Percentiles rank a stretch among this genome's conserved stretches.
Evolutionary conservation across 2,797 vertebrate genomes (phyloP).

Genomic region (Apogon talboti): DNA sequence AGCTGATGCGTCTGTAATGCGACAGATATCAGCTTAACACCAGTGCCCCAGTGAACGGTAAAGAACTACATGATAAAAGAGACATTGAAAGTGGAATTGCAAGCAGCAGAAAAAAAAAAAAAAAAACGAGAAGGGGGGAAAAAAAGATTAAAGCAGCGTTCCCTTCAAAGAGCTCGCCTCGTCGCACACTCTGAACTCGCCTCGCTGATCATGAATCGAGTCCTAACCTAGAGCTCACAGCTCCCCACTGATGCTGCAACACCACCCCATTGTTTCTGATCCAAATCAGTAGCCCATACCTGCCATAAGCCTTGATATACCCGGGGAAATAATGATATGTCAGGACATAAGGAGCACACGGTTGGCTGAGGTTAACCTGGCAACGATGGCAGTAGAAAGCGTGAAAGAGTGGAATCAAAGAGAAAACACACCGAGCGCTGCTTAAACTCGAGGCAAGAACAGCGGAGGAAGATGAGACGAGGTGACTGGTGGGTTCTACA

Average conservation of each 20-base stretch:
- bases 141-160: constrained; percentile 44
- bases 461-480: neutral
- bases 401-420: constrained; percentile 24
- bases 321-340: constrained; percentile 12
- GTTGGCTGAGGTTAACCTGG: neutral
- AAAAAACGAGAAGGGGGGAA: neutral
- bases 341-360: neutral
- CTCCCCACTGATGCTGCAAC: constrained; percentile 1
- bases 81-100: constrained; percentile 9
- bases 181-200: constrained; percentile 9
- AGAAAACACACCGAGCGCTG: constrained; percentile 1
- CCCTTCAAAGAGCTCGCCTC: constrained; percentile 45
- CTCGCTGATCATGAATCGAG: constrained; percentile 31
- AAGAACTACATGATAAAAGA: constrained; percentile 16
- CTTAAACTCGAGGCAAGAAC: neutral
- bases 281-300: constrained; percentile 2
- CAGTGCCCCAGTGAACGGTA: constrained; percentile 8
- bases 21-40: constrained; percentile 29
- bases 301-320: constrained; percentile 4
- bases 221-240: constrained; percentile 19
- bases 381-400: neutral
- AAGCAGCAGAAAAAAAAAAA: neutral
- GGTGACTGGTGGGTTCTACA: constrained; percentile 12
- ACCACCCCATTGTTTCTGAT: constrained; percentile 21
- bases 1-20: constrained; percentile 30